Evolutionary conservation across 2,797 vertebrate genomes (phyloP).

Genomic region (Eospalax fontanierii): DNA sequence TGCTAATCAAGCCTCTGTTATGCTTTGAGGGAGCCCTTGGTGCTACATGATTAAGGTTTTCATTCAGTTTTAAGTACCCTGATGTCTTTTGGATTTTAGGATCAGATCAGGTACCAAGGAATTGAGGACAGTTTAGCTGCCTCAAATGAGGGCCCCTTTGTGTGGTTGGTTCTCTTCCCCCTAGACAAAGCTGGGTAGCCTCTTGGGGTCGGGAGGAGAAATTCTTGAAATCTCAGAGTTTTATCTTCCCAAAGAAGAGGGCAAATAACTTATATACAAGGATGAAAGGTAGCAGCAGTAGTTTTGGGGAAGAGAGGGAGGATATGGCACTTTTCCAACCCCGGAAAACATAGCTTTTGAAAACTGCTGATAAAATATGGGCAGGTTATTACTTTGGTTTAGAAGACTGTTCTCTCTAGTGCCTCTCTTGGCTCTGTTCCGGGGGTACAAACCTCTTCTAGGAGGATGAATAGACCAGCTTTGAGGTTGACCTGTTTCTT

Average conservation of each 20-base stretch:
- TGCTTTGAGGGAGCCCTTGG: slow-evolving; percentile 81
- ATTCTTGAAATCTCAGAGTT: slow-evolving; percentile 72
- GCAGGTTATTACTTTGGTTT: slow-evolving; percentile 83
- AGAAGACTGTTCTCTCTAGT: slow-evolving; percentile 74
- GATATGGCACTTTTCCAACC: slow-evolving; percentile 82
- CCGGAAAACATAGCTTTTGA: slow-evolving; percentile 82
- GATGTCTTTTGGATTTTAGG: slow-evolving; percentile 78
- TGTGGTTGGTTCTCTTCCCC: slow-evolving; percentile 32
- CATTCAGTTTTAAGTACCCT: slow-evolving; percentile 77
- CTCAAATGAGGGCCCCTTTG: slow-evolving; percentile 58
- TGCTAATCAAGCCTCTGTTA: slow-evolving; percentile 81
- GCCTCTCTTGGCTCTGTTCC: slow-evolving; percentile 82
- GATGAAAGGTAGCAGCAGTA: slow-evolving; percentile 82
- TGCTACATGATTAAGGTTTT: slow-evolving; percentile 83
- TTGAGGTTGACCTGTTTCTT: slow-evolving; percentile 84
- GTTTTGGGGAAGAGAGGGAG: slow-evolving; percentile 80
- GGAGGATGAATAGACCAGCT: slow-evolving; percentile 82
- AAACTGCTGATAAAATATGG: slow-evolving; percentile 83
- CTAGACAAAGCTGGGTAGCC: slow-evolving; percentile 56
- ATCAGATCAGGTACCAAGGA: slow-evolving; percentile 76
- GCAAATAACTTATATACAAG: slow-evolving; percentile 63
- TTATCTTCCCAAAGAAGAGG: slow-evolving; percentile 80
- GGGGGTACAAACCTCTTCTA: slow-evolving; percentile 75
- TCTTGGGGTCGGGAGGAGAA: slow-evolving; percentile 73
- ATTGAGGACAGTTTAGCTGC: slow-evolving; percentile 56